These are phyloP conservation scores for Agrotis puta DNA, from an alignment of 2,888 invertebrate genomes.

Conservation along the genomic window DNA sequence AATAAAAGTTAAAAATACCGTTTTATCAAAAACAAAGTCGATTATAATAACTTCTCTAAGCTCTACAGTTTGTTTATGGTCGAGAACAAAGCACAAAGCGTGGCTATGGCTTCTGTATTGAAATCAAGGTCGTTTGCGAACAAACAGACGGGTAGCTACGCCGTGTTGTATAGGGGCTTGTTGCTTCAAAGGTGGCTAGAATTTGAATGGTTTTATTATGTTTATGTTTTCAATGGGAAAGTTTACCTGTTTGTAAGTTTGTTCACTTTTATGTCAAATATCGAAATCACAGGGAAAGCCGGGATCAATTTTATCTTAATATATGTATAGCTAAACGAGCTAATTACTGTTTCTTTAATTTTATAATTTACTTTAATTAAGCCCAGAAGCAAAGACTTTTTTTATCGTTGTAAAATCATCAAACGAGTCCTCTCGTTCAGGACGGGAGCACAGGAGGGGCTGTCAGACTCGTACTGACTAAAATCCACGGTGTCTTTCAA, in stretches of 20 bases:
- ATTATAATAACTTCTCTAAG: neutral
- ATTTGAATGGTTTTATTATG: constrained; percentile 1
- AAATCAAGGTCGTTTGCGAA: constrained; percentile 6
- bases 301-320: too few species aligned
- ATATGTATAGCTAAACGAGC: neutral
- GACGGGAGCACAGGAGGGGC: too few species aligned
- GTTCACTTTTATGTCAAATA: neutral
- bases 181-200: constrained; percentile 13
- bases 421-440: too few species aligned
- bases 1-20: neutral
- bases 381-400: too few species aligned
- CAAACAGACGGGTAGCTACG: neutral
- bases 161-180: constrained; percentile 13
- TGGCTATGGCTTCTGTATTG: constrained; percentile 28
- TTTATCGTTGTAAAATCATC: too few species aligned
- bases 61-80: constrained; percentile 16
- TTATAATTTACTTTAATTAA: too few species aligned
- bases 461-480: too few species aligned
- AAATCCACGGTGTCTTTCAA: too few species aligned
- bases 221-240: neutral
- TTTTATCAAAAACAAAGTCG: neutral
- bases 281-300: too few species aligned
- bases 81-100: constrained; percentile 25
- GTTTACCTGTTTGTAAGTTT: neutral
- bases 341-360: too few species aligned